A percentile compares a stretch with the other conserved stretches of the same genome.
phyloP scores from a whole-genome alignment of 2,797 vertebrate species.

The Microhierax caerulescens region DNA sequence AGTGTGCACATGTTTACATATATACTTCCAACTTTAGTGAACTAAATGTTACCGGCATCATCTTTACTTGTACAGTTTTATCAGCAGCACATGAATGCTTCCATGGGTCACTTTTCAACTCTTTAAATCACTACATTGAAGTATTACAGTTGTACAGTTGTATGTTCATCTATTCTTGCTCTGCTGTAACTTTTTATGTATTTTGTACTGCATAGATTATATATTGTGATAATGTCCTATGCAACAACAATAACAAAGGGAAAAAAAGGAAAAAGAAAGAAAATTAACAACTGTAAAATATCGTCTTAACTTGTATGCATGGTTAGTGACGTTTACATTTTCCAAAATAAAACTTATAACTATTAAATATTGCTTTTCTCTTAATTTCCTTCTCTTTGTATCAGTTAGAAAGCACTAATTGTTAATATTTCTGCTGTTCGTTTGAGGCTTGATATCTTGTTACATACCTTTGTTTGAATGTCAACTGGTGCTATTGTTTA shows the following conservation, averaged over 20 bases:
- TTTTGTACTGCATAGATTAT: constrained; percentile 98
- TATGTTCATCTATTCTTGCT: constrained; percentile 90
- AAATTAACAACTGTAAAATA: constrained; percentile 91
- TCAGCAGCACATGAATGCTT: constrained; percentile 79
- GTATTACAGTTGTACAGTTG: constrained; percentile 93
- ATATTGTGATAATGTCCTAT: constrained; percentile 98
- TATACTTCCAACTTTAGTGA: neutral
- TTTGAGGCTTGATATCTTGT: neutral
- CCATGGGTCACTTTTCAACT: constrained; percentile 79
- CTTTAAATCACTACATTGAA: constrained; percentile 91
- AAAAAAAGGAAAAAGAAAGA: constrained; percentile 48
- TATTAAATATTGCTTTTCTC: constrained; percentile 23
- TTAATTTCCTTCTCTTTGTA: neutral
- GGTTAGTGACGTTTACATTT: constrained; percentile 98
- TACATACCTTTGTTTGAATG: neutral
- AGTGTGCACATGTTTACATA: neutral
- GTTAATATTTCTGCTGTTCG: neutral
- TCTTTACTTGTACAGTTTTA: constrained; percentile 1
- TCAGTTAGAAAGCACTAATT: neutral
- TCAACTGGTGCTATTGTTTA: neutral
- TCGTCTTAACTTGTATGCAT: constrained; percentile 97
- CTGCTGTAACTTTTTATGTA: constrained; percentile 95
- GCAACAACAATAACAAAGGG: constrained; percentile 83
- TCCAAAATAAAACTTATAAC: constrained; percentile 89
- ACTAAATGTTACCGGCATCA: neutral